A percentile compares a stretch with the other conserved stretches of the same genome.
Evolutionary conservation across 2,888 invertebrate species (phyloP).

Genomic region (Chrysina gloriosa): DNA sequence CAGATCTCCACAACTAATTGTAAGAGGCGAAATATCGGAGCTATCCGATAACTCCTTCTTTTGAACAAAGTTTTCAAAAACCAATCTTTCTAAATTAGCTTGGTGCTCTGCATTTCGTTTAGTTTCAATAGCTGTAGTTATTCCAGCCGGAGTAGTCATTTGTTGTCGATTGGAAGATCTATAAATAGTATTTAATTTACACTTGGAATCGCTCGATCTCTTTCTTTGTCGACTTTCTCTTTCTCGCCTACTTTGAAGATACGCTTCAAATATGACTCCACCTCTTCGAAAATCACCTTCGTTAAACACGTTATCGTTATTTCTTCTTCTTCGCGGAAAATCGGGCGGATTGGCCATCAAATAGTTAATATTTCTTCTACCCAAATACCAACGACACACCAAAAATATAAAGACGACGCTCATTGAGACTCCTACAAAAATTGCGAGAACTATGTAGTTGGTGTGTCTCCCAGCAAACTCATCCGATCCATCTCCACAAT

Average conservation of each 20-base stretch:
- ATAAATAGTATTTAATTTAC: neutral
- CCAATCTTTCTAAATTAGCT: constrained; percentile 2
- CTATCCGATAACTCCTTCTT: constrained; percentile 23
- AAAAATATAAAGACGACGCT: constrained; percentile 43
- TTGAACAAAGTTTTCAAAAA: constrained; percentile 20
- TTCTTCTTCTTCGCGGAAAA: constrained; percentile 51
- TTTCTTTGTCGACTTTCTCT: constrained; percentile 28
- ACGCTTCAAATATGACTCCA: constrained; percentile 52
- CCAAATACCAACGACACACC: constrained; percentile 47
- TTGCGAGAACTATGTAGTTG: constrained; percentile 9
- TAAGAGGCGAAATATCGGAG: constrained; percentile 11
- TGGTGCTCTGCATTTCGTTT: constrained; percentile 17
- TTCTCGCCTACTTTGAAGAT: constrained; percentile 41
- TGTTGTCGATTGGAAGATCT: neutral
- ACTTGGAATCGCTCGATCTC: neutral
- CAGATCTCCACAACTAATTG: constrained; percentile 9
- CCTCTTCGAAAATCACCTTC: constrained; percentile 47
- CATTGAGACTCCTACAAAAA: constrained; percentile 43
- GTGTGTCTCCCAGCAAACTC: constrained; percentile 41
- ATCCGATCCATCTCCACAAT: constrained; percentile 53
- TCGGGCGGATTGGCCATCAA: constrained; percentile 51
- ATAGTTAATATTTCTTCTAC: constrained; percentile 46
- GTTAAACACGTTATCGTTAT: constrained; percentile 42
- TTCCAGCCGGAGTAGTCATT: neutral
- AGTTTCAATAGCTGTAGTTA: neutral